Percentiles rank a stretch among this genome's conserved stretches.
Evolutionary conservation across 2,888 invertebrate species (phyloP).

Genomic region (Catotricha subobsoleta): DNA sequence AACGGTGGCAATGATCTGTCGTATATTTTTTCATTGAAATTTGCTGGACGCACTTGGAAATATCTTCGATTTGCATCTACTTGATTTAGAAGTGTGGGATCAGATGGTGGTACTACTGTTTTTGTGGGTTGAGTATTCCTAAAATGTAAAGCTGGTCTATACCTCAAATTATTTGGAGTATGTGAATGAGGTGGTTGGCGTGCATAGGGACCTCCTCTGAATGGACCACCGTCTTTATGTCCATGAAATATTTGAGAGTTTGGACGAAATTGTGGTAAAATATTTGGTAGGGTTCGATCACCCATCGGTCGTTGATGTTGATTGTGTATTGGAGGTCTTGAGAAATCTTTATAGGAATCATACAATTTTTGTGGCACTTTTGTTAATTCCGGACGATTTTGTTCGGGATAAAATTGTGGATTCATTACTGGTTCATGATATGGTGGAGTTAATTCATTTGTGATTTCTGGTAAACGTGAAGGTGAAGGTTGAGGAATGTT

Average conservation of each 20-base stretch:
- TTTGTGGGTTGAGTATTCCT: background rate
- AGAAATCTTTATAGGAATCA: background rate
- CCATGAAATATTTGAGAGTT: conserved; percentile 21
- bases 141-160: background rate
- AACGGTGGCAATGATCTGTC: conserved; percentile 17
- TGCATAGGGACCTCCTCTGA: conserved; percentile 6
- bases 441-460: conserved; percentile 31
- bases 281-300: conserved; percentile 38
- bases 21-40: conserved; percentile 5
- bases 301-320: conserved; percentile 24
- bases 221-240: conserved; percentile 1
- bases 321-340: conserved; percentile 30
- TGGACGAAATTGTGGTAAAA: conserved; percentile 52
- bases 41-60: conserved; percentile 7
- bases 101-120: background rate
- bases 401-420: background rate
- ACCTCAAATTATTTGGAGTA: conserved; percentile 1
- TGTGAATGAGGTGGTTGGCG: conserved; percentile 10
- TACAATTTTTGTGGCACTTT: background rate
- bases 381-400: background rate
- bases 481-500: no score
- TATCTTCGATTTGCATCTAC: conserved; percentile 4
- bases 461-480: no score
- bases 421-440: conserved; percentile 12
- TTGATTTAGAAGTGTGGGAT: background rate